Evolutionary conservation across 2,797 vertebrate species (phyloP).

Genomic region (Hephaestus fuliginosus): DNA sequence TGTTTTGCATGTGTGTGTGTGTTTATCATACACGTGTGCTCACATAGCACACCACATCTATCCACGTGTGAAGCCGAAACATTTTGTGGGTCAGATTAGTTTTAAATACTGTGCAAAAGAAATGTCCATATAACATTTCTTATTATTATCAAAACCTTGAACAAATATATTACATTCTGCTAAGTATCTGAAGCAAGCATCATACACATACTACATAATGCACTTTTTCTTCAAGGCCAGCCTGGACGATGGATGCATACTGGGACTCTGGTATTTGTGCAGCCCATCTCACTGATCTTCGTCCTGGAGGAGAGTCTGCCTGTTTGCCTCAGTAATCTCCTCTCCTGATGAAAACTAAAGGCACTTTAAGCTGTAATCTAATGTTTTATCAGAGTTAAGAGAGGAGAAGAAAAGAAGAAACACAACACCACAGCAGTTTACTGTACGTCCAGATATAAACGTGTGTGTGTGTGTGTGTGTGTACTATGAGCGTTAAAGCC

Average conservation of each 20-base stretch:
- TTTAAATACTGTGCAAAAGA: conserved; percentile 20
- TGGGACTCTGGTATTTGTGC: conserved; percentile 52
- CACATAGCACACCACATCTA: conserved; percentile 38
- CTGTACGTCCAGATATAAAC: conserved; percentile 16
- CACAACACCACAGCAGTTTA: conserved; percentile 3
- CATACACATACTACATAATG: not conserved
- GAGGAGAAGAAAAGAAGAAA: conserved; percentile 6
- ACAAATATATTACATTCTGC: not conserved
- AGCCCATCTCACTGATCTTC: conserved; percentile 39
- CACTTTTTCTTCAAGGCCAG: conserved; percentile 24
- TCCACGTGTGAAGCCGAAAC: conserved; percentile 46
- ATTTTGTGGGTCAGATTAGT: conserved; percentile 21
- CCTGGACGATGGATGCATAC: conserved; percentile 55
- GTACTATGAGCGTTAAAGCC: conserved; percentile 11
- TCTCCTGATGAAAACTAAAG: conserved; percentile 40
- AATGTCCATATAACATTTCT: not conserved
- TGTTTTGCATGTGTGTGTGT: conserved; percentile 81
- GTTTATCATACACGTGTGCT: conserved; percentile 67
- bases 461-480: not conserved
- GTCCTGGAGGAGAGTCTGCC: conserved; percentile 46
- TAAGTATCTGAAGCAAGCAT: conserved; percentile 21
- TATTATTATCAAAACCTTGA: not conserved
- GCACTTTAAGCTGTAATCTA: conserved; percentile 23
- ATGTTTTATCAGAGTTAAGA: conserved; percentile 32
- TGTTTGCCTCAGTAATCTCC: conserved; percentile 36